A percentile compares a stretch with the other conserved stretches of the same genome.
These are phyloP conservation scores for Zygogramma bicolorata DNA, from an alignment of 2,888 invertebrate species.

Conservation along the genomic window DNA sequence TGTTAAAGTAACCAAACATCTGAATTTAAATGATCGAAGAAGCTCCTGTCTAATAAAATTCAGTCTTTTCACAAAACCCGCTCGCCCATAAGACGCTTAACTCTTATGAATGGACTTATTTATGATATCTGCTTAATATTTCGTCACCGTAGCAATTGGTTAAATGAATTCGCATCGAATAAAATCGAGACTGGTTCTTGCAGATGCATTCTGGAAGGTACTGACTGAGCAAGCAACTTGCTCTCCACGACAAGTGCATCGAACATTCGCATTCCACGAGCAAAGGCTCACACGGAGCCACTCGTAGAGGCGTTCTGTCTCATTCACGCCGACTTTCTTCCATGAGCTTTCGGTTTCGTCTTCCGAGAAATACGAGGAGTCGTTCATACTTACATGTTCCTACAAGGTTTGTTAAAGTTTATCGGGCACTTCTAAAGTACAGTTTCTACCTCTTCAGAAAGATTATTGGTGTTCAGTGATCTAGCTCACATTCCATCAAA, in stretches of 20 bases:
- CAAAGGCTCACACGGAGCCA: slow-evolving; percentile 28
- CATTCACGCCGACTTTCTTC: slow-evolving; percentile 12
- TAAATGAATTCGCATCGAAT: slow-evolving; percentile 42
- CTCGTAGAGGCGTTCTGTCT: slow-evolving; percentile 25
- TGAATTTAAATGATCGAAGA: background rate
- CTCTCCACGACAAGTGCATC: slow-evolving; percentile 38
- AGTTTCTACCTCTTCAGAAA: no score
- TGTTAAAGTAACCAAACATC: background rate
- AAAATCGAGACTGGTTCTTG: slow-evolving; percentile 47
- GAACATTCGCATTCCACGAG: slow-evolving; percentile 48
- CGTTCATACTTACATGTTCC: background rate
- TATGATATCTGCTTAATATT: slow-evolving; percentile 39
- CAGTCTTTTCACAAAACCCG: background rate
- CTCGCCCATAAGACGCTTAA: background rate
- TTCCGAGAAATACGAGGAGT: slow-evolving; percentile 2
- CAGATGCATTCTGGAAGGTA: slow-evolving; percentile 42
- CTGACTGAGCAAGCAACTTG: slow-evolving; percentile 44
- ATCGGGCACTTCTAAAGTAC: no score
- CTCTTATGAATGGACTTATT: slow-evolving; percentile 33
- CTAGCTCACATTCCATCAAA: no score
- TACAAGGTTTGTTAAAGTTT: no score
- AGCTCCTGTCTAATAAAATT: background rate
- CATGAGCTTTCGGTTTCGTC: background rate
- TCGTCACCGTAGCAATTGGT: slow-evolving; percentile 41
- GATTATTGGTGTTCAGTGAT: no score